These are phyloP conservation scores for Micromussa lordhowensis DNA, from an alignment of 92 coral and sea anemone species.

Conservation along the genomic window DNA sequence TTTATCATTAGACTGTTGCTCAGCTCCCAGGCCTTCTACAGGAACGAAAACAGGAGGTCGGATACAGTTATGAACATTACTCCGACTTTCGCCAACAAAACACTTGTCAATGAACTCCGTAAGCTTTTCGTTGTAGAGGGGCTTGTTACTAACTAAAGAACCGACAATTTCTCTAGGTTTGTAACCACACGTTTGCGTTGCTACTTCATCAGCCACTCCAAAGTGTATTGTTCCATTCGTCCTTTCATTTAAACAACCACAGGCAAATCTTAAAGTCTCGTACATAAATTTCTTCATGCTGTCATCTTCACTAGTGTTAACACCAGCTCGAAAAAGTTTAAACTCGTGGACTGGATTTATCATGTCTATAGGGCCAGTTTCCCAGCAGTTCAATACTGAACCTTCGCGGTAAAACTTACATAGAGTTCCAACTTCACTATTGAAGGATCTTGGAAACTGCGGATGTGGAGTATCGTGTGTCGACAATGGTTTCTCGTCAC, in stretches of 20 bases:
- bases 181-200: constrained; percentile 5
- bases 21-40: background rate
- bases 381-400: constrained; percentile 29
- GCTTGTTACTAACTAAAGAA: background rate
- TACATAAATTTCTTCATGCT: constrained; percentile 37
- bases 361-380: constrained; percentile 59
- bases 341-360: constrained; percentile 47
- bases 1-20: background rate
- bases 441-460: constrained; percentile 10
- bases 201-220: constrained; percentile 56
- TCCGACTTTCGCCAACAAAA: constrained; percentile 41
- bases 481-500: background rate
- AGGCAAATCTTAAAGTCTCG: constrained; percentile 57
- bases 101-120: constrained; percentile 56
- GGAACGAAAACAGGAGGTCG: constrained; percentile 53
- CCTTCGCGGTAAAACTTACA: constrained; percentile 10
- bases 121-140: constrained; percentile 30
- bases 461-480: background rate
- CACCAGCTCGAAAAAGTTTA: constrained; percentile 29
- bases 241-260: constrained; percentile 57
- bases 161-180: constrained; percentile 44
- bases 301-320: background rate
- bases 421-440: background rate
- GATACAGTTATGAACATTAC: constrained; percentile 52
- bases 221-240: constrained; percentile 68